Evolutionary conservation across 2,888 invertebrate genomes (phyloP), one percentile per base, ranked within the genome.

Genomic region (Chaetogeoica ovagalla): DNA sequence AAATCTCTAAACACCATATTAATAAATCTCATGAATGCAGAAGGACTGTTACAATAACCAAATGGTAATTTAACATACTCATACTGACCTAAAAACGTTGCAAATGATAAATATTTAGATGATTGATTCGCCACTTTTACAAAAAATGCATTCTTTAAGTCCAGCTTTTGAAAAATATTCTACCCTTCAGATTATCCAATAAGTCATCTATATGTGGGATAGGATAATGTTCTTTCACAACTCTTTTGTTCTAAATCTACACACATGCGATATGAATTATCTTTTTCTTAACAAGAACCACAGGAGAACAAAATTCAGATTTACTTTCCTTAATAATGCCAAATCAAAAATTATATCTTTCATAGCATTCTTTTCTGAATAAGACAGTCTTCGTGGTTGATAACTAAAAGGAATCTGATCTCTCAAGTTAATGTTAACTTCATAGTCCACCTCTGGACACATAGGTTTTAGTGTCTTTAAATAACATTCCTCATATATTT

Each of bases 71-170:
- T 37, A 30, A 69, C 69, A 62, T 69, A 79, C 48, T 70, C 70
- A 70, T 62, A 79, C 30, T 79, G 68, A n/a, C 62, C 70, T 7
- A 70, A 79, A 79, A 69, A 60, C 15, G 63, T 79, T 23, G 69
- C 43, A 79, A 79, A 79, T n/a, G 70, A 68, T 1, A 62, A 17
- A 59, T 71, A 71, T 37, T 59, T 59, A 5, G 71, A 59, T 13
- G 71, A 59, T 23, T 71, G n/a, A 7, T 79, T 68, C 17, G 76
- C 13, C n/a, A 76, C 76, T 23, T 39, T 59, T 13, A 79, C 60
- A 62, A 69, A 70, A 55, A 48, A 79, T 23, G 69, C 77, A 70
- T 52, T 69, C n/a, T 70, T 68, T 23, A 79, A 23, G 21, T 79
- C 70, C 17, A 81, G 55, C 43, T 70, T 72, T 48, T 70, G 11